A percentile compares a stretch with the other conserved stretches of the same genome.
Evolutionary conservation across 1,140 invertebrate species (phyloP).

Genomic region (Drosophila kohkoa): DNA sequence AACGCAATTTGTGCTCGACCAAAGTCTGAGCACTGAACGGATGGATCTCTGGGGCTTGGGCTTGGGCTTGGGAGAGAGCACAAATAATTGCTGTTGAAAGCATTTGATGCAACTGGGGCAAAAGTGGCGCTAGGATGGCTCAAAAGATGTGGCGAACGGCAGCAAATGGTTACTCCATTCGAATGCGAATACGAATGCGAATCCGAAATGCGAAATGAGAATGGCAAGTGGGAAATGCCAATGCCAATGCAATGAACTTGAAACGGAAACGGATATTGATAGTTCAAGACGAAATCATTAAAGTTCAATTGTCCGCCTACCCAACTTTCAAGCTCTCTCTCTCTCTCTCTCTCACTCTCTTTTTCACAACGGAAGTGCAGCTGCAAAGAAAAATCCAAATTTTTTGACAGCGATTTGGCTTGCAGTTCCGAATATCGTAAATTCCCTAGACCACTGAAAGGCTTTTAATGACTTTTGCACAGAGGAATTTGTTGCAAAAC

Average conservation of each 20-base stretch:
- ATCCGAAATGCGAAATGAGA: slow-evolving; percentile 31
- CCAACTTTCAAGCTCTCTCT: slow-evolving; percentile 5
- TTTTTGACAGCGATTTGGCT: slow-evolving; percentile 23
- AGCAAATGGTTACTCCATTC: slow-evolving; percentile 56
- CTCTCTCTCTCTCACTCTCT: neutral
- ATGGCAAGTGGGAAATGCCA: slow-evolving; percentile 41
- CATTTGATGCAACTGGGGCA: slow-evolving; percentile 59
- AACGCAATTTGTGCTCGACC: slow-evolving; percentile 62
- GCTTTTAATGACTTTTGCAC: slow-evolving; percentile 23
- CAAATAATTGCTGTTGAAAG: slow-evolving; percentile 83
- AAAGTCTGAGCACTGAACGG: neutral
- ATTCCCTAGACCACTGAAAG: slow-evolving; percentile 18
- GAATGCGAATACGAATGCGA: slow-evolving; percentile 25
- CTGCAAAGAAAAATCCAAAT: slow-evolving; percentile 9
- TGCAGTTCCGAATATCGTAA: slow-evolving; percentile 48
- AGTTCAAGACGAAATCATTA: slow-evolving; percentile 84
- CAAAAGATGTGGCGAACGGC: slow-evolving; percentile 33
- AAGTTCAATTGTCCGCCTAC: slow-evolving; percentile 70
- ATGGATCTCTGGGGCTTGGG: neutral
- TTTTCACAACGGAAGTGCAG: slow-evolving; percentile 12
- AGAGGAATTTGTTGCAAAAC: neutral
- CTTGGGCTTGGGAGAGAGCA: slow-evolving; percentile 48
- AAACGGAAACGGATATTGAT: slow-evolving; percentile 83
- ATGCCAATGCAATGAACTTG: slow-evolving; percentile 64
- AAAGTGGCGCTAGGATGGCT: slow-evolving; percentile 26